These are phyloP conservation scores for Chloropsis cyanopogon DNA, from an alignment of 2,113 vertebrate genomes.

Conservation along the genomic window DNA sequence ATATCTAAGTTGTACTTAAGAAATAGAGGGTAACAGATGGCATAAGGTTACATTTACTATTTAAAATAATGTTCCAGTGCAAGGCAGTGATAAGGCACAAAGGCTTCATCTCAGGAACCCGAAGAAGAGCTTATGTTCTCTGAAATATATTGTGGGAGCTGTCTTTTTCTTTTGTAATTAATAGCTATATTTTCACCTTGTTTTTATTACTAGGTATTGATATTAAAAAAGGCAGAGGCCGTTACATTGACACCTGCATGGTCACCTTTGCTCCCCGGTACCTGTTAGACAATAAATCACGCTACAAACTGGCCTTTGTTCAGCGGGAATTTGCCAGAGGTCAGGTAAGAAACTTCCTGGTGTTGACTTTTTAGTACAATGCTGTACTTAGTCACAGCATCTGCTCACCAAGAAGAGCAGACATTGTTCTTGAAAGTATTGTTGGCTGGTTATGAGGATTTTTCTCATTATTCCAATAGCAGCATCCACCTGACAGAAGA, in stretches of 20 bases:
- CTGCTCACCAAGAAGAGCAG: background rate
- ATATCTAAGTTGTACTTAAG: background rate
- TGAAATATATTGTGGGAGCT: background rate
- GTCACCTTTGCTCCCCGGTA: conserved; percentile 96
- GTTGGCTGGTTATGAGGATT: background rate
- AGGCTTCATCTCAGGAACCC: background rate
- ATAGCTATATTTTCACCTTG: background rate
- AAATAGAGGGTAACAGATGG: background rate
- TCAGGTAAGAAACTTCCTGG: conserved; percentile 76
- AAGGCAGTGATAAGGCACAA: background rate
- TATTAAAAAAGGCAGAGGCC: conserved; percentile 92
- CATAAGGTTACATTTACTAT: background rate
- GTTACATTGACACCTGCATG: conserved; percentile 91
- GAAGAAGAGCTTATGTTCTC: background rate
- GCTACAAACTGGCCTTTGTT: conserved; percentile 91
- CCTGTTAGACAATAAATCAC: conserved; percentile 91
- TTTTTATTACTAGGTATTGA: conserved; percentile 83
- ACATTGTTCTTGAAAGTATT: background rate
- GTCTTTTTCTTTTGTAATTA: background rate
- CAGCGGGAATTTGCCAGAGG: conserved; percentile 94
- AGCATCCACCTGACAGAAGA: background rate
- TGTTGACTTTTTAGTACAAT: background rate
- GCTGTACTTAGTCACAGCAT: background rate
- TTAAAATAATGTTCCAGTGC: background rate
- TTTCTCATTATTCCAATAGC: background rate